Percentiles rank a stretch among this genome's conserved stretches.
Conservation (phyloP, 1,140 invertebrate species). For the Antheraea pernyi region DNA sequence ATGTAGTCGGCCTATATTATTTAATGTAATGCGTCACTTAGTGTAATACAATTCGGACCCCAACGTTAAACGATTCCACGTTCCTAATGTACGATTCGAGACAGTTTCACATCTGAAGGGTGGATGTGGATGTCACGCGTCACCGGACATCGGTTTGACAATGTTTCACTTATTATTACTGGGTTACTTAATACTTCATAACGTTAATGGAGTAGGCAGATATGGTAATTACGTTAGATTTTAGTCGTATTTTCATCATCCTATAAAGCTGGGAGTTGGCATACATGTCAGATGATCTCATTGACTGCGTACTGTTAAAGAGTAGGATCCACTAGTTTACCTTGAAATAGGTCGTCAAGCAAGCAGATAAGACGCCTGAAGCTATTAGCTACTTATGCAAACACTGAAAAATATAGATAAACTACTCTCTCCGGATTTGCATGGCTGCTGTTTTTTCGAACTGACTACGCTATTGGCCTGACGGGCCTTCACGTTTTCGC, state of each 20-base stretch:
- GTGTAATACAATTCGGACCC: constrained; percentile 16
- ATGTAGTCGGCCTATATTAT: neutral
- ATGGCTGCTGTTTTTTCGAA: no score
- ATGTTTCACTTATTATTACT: neutral
- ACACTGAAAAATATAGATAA: no score
- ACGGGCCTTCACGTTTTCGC: no score
- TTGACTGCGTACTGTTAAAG: no score
- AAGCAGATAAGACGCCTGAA: no score
- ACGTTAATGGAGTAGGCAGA: neutral
- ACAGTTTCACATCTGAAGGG: constrained; percentile 7
- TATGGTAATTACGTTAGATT: neutral
- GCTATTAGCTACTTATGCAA: no score
- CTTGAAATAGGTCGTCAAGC: no score
- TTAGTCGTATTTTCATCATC: neutral
- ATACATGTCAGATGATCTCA: no score
- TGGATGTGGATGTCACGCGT: neutral
- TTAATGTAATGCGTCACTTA: constrained; percentile 8
- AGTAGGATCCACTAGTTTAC: no score
- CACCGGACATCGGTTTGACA: constrained; percentile 1
- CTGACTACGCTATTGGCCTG: no score
- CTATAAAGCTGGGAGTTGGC: no score
- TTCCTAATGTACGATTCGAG: neutral
- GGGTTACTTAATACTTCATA: neutral
- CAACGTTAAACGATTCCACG: constrained; percentile 7
- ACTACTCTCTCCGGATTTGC: no score